These are phyloP conservation scores for Iselma pallidipennis DNA, from an alignment of 2,888 invertebrate genomes.

Conservation along the genomic window DNA sequence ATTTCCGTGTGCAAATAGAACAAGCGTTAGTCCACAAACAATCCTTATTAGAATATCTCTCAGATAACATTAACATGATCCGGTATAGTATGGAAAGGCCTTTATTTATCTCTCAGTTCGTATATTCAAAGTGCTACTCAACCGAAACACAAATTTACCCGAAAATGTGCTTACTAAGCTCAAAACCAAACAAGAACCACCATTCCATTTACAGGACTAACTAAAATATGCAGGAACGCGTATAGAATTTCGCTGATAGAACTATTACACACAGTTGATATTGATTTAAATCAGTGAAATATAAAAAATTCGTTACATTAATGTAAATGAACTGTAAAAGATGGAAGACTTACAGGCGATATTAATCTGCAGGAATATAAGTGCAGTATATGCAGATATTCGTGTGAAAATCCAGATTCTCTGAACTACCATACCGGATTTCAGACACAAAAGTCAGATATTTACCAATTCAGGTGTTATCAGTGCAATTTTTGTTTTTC, in stretches of 20 bases:
- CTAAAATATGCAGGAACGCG: constrained; percentile 41
- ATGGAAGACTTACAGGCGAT: constrained; percentile 19
- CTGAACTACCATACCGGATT: constrained; percentile 24
- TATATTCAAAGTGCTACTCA: constrained; percentile 40
- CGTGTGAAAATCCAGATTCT: constrained; percentile 42
- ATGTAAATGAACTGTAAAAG: constrained; percentile 11
- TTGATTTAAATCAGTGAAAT: constrained; percentile 6
- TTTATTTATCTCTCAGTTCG: constrained; percentile 40
- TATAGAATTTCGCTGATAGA: constrained; percentile 32
- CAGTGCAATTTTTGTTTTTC: too few species aligned
- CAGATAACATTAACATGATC: constrained; percentile 38
- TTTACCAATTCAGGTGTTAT: constrained; percentile 35
- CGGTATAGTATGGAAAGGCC: constrained; percentile 29
- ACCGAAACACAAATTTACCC: constrained; percentile 41
- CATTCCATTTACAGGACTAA: constrained; percentile 39
- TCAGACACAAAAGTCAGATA: constrained; percentile 26
- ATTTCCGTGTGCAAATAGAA: background rate
- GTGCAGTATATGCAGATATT: constrained; percentile 33
- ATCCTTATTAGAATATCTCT: constrained; percentile 31
- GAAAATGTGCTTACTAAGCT: constrained; percentile 43
- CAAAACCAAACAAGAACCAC: constrained; percentile 41
- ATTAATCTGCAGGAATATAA: constrained; percentile 27
- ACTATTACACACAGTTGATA: constrained; percentile 24
- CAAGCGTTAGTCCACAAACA: constrained; percentile 17
- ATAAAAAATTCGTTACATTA: constrained; percentile 9